phyloP scores from a whole-genome alignment of 2,113 vertebrate species.

The Callionymus lyra region DNA sequence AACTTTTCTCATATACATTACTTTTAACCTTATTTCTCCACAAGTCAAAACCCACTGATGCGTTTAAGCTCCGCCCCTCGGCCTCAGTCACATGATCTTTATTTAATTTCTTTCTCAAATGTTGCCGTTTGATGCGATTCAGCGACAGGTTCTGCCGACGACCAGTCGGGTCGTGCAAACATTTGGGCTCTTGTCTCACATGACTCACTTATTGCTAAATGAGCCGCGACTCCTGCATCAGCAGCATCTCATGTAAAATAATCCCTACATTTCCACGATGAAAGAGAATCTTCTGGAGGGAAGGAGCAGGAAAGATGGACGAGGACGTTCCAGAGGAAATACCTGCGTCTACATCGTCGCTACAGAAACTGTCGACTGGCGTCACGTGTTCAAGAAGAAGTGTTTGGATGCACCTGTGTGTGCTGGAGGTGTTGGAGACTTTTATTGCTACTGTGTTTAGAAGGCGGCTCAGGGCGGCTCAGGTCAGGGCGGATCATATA shows the following conservation, averaged over 20 bases:
- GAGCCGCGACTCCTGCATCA: slow-evolving; percentile 62
- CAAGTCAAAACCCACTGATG: slow-evolving; percentile 1
- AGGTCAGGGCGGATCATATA: slow-evolving; percentile 47
- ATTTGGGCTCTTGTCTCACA: slow-evolving; percentile 68
- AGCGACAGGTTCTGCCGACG: slow-evolving; percentile 46
- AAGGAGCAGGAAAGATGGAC: slow-evolving; percentile 67
- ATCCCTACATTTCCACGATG: slow-evolving; percentile 69
- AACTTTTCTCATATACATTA: too few species aligned
- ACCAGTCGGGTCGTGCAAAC: slow-evolving; percentile 64
- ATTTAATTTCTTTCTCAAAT: background rate
- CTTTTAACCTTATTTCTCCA: slow-evolving; percentile 12
- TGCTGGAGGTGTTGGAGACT: slow-evolving; percentile 9
- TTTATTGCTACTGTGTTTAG: slow-evolving; percentile 35
- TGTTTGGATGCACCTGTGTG: background rate
- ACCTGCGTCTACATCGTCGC: slow-evolving; percentile 42
- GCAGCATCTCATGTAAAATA: slow-evolving; percentile 68
- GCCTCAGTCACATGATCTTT: slow-evolving; percentile 10
- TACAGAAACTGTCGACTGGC: slow-evolving; percentile 21
- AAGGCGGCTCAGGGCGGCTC: slow-evolving; percentile 11
- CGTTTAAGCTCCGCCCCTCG: too few species aligned
- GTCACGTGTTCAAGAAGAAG: background rate
- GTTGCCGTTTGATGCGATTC: slow-evolving; percentile 43
- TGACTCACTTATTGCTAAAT: slow-evolving; percentile 73
- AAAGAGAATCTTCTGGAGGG: slow-evolving; percentile 59
- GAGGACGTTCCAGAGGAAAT: slow-evolving; percentile 56